Evolutionary conservation across 2,113 vertebrate genomes (phyloP).

Genomic region (Microcebus lehilahytsara): DNA sequence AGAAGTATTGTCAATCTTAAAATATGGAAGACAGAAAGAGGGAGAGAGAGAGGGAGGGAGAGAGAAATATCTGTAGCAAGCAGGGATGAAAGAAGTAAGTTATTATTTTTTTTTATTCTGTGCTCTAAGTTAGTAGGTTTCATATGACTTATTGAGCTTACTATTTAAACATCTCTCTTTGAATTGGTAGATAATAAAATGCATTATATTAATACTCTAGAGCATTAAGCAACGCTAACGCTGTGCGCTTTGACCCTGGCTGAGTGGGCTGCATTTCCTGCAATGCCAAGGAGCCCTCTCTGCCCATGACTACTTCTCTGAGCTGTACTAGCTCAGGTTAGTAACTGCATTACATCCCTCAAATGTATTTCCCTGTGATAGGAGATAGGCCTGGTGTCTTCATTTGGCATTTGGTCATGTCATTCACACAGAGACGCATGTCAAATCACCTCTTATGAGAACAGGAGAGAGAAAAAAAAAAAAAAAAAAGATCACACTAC

Average conservation of each 20-base stretch:
- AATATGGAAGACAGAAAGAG: neutral
- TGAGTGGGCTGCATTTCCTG: conserved; percentile 78
- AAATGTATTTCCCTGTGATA: neutral
- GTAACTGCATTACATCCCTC: conserved; percentile 32
- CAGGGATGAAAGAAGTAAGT: neutral
- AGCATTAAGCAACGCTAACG: conserved; percentile 73
- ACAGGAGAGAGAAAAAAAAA: neutral
- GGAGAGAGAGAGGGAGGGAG: neutral
- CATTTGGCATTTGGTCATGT: conserved; percentile 59
- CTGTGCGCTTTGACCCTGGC: conserved; percentile 71
- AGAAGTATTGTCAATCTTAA: neutral
- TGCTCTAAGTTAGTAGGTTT: neutral
- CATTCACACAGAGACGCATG: conserved; percentile 36
- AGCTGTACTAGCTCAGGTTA: conserved; percentile 44
- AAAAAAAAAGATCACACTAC: conserved; percentile 34
- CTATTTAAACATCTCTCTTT: neutral
- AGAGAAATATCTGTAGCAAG: neutral
- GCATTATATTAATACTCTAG: neutral
- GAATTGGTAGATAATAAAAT: neutral
- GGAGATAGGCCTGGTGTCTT: conserved; percentile 56
- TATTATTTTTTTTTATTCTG: neutral
- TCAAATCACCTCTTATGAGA: conserved; percentile 30
- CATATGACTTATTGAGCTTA: neutral
- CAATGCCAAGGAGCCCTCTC: conserved; percentile 61
- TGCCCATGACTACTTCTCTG: conserved; percentile 55